Evolutionary conservation across 2,888 invertebrate species (phyloP), one percentile per base, ranked within the genome.

Genomic region (Piscicola geometra): DNA sequence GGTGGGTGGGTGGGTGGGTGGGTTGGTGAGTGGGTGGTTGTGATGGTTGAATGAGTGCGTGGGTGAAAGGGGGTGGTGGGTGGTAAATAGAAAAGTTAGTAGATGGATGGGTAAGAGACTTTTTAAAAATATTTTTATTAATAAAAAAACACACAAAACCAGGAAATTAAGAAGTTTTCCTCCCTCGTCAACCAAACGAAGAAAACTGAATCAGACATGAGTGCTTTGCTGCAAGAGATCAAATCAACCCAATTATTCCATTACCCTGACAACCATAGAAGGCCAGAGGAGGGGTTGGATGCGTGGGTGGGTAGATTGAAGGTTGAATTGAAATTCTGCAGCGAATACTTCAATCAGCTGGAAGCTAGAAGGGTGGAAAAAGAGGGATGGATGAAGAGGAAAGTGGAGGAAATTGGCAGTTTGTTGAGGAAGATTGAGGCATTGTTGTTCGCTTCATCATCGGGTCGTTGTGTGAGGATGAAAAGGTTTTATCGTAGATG

Each of bases 341-440:
- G 90, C 90, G 88, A 89, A 28, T 94, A 90, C 83, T 93, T 93
- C 84, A 88, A 88, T 72, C 88, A 89, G 79, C 87, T 94, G 78
- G 90, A 91, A 76, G 87, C 87, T 41, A 89, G 89, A 76, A 88
- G 94, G 0, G 88, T 90, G 0, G 89, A 90, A 76, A 89, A 91
- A 71, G 87, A 91, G 5, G 89, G 90, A 0, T 85, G 88, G 3
- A 88, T 94, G 83, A 87, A 89, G 0, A 89, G 90, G 71, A 88
- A 90, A n/a, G 93, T 93, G 83, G 89, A 90, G 68, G 91, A 91
- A 0, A 88, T 93, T 67, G 91, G 92, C 0, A 93, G 93, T 0
- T 89, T 93, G 76, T 87, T 95, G 21, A 90, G 91, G 81, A 94
- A 94, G 86, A 85, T 94, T 78, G 94, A 95, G 86, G 91, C 91